A percentile compares a stretch with the other conserved stretches of the same genome.
Conservation (phyloP, 2,888 invertebrate species). For the Oxystoma pomonae region DNA sequence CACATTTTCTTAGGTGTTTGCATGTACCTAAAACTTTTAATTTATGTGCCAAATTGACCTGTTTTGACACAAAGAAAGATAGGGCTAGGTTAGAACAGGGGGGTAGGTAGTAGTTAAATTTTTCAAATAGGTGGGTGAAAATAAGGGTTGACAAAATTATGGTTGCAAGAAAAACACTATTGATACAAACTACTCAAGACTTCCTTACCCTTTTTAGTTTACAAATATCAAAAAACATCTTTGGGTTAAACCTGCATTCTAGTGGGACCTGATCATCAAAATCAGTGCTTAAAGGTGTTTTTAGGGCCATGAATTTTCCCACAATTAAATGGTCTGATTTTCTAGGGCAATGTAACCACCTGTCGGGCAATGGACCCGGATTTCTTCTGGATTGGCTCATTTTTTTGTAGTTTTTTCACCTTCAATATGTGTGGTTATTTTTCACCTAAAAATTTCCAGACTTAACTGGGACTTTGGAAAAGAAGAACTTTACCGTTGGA, state of each 20-base stretch:
- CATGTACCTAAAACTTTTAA: too few relatives aligned
- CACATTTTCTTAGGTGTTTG: too few relatives aligned
- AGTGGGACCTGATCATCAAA: slow-evolving; percentile 85
- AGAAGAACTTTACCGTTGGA: background rate
- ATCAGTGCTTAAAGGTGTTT: slow-evolving; percentile 81
- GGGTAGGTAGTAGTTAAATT: too few relatives aligned
- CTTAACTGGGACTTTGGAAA: background rate
- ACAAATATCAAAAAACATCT: slow-evolving; percentile 80
- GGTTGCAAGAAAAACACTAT: too few relatives aligned
- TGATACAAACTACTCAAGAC: too few relatives aligned
- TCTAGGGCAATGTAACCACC: slow-evolving; percentile 86
- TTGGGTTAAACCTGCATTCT: slow-evolving; percentile 77
- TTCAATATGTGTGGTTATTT: background rate
- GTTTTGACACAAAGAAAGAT: too few relatives aligned
- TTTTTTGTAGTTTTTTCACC: background rate
- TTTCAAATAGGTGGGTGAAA: too few relatives aligned
- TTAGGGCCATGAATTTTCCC: slow-evolving; percentile 88
- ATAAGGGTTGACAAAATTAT: too few relatives aligned
- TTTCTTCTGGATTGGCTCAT: slow-evolving; percentile 39
- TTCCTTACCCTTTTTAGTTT: slow-evolving; percentile 72
- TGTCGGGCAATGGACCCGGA: slow-evolving; percentile 71
- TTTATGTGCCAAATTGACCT: too few relatives aligned
- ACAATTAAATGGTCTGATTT: slow-evolving; percentile 69
- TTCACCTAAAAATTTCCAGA: background rate
- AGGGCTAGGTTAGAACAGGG: too few relatives aligned